These are phyloP conservation scores for Epinephelus cyanopodus DNA, from an alignment of 2,113 vertebrate genomes.

Conservation along the genomic window DNA sequence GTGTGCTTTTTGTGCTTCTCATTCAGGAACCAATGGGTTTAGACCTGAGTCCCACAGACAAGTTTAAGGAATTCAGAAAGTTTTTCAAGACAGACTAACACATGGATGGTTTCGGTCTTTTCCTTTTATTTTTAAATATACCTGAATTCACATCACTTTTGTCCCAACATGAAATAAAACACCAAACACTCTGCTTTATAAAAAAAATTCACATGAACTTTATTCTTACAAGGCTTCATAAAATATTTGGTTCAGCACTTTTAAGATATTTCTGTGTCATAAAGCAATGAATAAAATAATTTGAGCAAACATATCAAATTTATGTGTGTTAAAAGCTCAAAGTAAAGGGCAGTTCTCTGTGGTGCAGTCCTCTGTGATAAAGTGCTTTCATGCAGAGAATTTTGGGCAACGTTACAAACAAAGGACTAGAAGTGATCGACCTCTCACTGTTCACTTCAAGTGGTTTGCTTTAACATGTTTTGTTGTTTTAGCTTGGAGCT, in stretches of 20 bases:
- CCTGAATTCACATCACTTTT: not conserved
- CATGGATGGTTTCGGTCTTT: not conserved
- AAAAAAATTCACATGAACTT: constrained; percentile 14
- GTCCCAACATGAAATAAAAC: constrained; percentile 2
- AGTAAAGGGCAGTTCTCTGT: constrained; percentile 16
- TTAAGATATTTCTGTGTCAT: constrained; percentile 26
- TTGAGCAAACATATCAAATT: not conserved
- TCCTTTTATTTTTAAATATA: not conserved
- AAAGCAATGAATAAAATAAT: constrained; percentile 23
- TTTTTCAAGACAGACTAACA: not conserved
- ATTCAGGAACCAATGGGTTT: not conserved
- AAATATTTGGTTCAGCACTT: not conserved
- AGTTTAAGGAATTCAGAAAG: not conserved
- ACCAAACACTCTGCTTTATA: not conserved
- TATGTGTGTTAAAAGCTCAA: constrained; percentile 37
- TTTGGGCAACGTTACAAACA: constrained; percentile 18
- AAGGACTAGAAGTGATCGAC: not conserved
- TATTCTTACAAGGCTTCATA: constrained; percentile 17
- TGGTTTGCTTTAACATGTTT: not conserved
- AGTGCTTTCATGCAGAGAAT: constrained; percentile 69
- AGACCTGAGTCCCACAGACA: not conserved
- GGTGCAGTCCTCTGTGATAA: constrained; percentile 45
- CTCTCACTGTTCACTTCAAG: constrained; percentile 8
- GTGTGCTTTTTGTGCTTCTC: not conserved
- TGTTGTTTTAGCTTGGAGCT: not conserved